phyloP scores from a whole-genome alignment of 2,797 vertebrate species.

The Peromyscus attwateri region DNA sequence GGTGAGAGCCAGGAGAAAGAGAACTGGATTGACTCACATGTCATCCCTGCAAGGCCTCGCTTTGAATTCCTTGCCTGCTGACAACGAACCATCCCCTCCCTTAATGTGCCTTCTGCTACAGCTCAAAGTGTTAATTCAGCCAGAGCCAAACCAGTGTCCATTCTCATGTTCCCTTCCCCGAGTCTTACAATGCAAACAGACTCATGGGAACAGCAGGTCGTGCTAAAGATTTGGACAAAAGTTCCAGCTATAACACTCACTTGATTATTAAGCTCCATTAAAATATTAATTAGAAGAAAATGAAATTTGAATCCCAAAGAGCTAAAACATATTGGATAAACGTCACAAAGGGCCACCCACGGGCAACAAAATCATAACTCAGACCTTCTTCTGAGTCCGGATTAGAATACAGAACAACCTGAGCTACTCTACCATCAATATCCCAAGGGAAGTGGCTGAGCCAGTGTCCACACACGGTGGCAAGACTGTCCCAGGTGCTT shows the following conservation, averaged over 20 bases:
- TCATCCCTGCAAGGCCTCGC: not conserved
- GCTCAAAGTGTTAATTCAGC: not conserved
- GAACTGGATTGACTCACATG: not conserved
- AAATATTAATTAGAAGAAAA: conserved; percentile 35
- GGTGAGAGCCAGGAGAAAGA: not conserved
- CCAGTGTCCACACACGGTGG: not conserved
- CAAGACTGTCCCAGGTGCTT: not conserved
- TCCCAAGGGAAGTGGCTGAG: not conserved
- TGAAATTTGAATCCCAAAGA: not conserved
- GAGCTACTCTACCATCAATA: not conserved
- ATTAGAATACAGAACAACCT: not conserved
- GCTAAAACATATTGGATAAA: not conserved
- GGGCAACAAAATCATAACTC: not conserved
- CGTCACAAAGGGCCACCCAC: not conserved
- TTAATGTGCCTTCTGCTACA: not conserved
- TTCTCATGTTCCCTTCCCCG: not conserved
- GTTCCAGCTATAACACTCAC: not conserved
- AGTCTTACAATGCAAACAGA: not conserved
- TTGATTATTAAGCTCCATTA: conserved; percentile 43
- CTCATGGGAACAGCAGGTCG: not conserved
- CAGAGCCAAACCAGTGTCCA: not conserved
- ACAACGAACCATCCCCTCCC: not conserved
- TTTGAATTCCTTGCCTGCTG: not conserved
- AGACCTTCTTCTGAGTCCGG: not conserved
- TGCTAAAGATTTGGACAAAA: not conserved